Conservation (phyloP, 2,797 vertebrate genomes). For the Macrochelys suwanniensis region DNA sequence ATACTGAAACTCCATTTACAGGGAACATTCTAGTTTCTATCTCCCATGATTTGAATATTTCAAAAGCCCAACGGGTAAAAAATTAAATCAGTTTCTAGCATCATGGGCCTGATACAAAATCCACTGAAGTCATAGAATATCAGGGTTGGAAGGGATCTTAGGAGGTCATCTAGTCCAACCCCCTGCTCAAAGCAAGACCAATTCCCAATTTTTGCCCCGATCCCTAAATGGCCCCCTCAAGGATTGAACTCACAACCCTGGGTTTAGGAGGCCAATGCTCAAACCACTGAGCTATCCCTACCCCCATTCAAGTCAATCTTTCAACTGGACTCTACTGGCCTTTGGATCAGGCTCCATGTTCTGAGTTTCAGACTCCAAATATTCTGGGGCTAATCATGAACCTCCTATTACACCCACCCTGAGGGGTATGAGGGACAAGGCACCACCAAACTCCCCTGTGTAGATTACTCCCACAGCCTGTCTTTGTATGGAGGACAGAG, state of each 20-base stretch:
- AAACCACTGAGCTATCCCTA: no score
- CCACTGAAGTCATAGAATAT: background rate
- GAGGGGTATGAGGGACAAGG: background rate
- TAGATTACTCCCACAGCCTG: background rate
- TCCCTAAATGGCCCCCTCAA: no score
- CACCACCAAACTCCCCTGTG: background rate
- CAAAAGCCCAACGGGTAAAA: constrained; percentile 30
- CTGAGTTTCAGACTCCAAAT: rapidly evolving
- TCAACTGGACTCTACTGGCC: background rate
- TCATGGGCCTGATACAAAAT: background rate
- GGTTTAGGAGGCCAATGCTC: no score
- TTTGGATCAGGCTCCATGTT: background rate
- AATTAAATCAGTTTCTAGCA: constrained; percentile 9
- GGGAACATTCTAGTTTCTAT: constrained; percentile 49
- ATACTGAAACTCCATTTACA: constrained; percentile 46
- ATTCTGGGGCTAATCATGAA: rapidly evolving
- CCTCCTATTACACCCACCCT: background rate
- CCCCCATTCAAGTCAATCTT: background rate
- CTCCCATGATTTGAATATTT: constrained; percentile 45
- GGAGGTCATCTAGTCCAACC: no score
- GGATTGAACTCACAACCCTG: no score
- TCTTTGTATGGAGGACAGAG: no score
- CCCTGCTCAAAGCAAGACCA: no score
- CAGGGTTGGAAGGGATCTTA: no score
- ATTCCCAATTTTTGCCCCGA: no score